phyloP scores from a whole-genome alignment of 2,888 invertebrate genomes.

The Ectobius pallidus region DNA sequence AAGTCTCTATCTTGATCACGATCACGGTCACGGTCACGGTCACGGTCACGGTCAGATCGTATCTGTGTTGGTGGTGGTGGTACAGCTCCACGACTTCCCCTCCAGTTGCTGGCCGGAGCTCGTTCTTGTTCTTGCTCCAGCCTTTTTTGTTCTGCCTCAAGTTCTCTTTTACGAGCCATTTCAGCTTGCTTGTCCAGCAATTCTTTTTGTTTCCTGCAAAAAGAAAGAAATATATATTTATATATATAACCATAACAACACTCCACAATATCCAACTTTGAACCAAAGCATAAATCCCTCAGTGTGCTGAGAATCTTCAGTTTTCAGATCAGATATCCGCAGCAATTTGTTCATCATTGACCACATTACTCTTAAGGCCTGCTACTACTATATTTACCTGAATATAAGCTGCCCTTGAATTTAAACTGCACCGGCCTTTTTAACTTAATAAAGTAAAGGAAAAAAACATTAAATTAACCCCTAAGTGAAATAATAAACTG shows the following conservation, averaged over 20 bases:
- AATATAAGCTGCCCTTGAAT: too few species aligned
- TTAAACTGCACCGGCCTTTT: too few species aligned
- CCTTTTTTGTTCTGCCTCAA: constrained; percentile 63
- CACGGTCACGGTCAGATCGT: constrained; percentile 44
- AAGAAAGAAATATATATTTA: background rate
- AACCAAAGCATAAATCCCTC: too few species aligned
- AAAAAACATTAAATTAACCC: too few species aligned
- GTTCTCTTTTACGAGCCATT: constrained; percentile 71
- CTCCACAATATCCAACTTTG: too few species aligned
- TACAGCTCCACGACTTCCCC: constrained; percentile 40
- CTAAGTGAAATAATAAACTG: too few species aligned
- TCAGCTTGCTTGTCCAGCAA: constrained; percentile 70
- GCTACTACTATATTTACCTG: background rate
- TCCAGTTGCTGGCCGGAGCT: constrained; percentile 46
- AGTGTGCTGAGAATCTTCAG: background rate
- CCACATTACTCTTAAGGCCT: background rate
- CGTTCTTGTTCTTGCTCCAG: constrained; percentile 50
- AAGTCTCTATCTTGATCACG: constrained; percentile 46
- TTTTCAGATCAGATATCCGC: constrained; percentile 8
- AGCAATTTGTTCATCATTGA: background rate
- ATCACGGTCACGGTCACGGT: constrained; percentile 45
- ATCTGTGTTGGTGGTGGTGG: constrained; percentile 22
- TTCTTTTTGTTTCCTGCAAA: constrained; percentile 66
- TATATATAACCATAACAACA: too few species aligned
- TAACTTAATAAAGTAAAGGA: too few species aligned